Conservation (phyloP, 2,113 vertebrate genomes). For the Pica pica region DNA sequence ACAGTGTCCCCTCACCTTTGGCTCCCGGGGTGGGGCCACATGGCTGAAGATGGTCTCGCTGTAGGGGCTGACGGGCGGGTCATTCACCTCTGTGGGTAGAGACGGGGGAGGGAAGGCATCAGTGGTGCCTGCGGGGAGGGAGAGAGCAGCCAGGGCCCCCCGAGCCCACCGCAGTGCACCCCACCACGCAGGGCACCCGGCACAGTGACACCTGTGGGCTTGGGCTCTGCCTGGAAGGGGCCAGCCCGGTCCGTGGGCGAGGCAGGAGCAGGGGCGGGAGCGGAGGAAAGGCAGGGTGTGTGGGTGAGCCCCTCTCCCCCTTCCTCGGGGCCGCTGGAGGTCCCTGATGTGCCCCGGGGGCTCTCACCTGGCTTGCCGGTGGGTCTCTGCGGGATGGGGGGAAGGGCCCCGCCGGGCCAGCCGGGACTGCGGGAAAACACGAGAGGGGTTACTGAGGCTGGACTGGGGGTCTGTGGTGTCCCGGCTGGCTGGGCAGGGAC, state of each 20-base stretch:
- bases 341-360: background rate
- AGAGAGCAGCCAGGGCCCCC: background rate
- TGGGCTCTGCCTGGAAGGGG: background rate
- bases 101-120: background rate
- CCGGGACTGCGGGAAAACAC: conserved; percentile 15
- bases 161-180: rapidly evolving
- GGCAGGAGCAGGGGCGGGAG: background rate
- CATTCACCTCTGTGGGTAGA: background rate
- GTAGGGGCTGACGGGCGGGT: conserved; percentile 79
- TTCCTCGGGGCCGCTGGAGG: rapidly evolving
- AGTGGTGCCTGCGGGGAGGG: background rate
- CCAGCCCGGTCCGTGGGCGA: rapidly evolving
- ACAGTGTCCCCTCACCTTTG: conserved; percentile 67
- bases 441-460: background rate
- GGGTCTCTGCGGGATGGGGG: conserved; percentile 8
- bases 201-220: rapidly evolving
- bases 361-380: conserved; percentile 49
- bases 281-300: background rate
- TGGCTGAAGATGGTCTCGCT: conserved; percentile 80
- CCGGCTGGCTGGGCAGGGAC: background rate
- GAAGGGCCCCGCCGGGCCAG: background rate
- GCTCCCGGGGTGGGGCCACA: background rate
- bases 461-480: background rate
- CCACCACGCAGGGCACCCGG: background rate
- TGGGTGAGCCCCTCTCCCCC: background rate